These are phyloP conservation scores for Riptortus pedestris DNA, from an alignment of 1,140 invertebrate genomes.

Conservation along the genomic window DNA sequence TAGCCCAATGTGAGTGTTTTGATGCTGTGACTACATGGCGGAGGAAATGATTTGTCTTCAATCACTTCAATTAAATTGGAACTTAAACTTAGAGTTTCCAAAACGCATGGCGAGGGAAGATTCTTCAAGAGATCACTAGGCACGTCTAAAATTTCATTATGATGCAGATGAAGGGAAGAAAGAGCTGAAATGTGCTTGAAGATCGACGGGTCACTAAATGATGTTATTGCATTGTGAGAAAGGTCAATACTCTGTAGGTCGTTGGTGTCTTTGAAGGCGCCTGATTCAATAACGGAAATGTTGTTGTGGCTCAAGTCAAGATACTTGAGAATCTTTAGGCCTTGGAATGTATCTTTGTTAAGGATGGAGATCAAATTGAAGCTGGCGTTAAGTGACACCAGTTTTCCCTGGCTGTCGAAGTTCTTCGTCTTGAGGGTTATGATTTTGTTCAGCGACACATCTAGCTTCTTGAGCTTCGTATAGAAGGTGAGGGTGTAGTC, in stretches of 20 bases:
- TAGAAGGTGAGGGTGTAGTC: slow-evolving; percentile 66
- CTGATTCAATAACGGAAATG: slow-evolving; percentile 55
- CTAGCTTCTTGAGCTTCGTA: slow-evolving; percentile 61
- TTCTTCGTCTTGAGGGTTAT: slow-evolving; percentile 63
- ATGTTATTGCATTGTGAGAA: slow-evolving; percentile 61
- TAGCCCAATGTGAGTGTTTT: slow-evolving; percentile 52
- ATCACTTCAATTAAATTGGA: slow-evolving; percentile 61
- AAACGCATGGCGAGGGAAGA: slow-evolving; percentile 44
- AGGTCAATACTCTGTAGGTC: slow-evolving; percentile 61
- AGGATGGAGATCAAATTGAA: slow-evolving; percentile 57
- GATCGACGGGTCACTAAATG: slow-evolving; percentile 54
- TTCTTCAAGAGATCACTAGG: slow-evolving; percentile 47
- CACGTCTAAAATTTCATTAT: slow-evolving; percentile 66
- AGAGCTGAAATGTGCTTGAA: slow-evolving; percentile 59
- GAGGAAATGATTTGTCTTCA: slow-evolving; percentile 52
- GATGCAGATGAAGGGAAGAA: slow-evolving; percentile 53
- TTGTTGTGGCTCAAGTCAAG: slow-evolving; percentile 68
- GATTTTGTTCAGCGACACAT: slow-evolving; percentile 71
- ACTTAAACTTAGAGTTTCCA: slow-evolving; percentile 57
- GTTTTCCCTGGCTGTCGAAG: slow-evolving; percentile 59
- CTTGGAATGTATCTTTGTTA: slow-evolving; percentile 62
- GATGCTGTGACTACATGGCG: slow-evolving; percentile 47
- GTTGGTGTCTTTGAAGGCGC: slow-evolving; percentile 59
- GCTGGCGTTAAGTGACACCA: slow-evolving; percentile 63
- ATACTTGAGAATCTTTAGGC: slow-evolving; percentile 52